A percentile compares a stretch with the other conserved stretches of the same genome.
Conservation (phyloP, 2,888 invertebrate genomes). For the Zootermopsis nevadensis region DNA sequence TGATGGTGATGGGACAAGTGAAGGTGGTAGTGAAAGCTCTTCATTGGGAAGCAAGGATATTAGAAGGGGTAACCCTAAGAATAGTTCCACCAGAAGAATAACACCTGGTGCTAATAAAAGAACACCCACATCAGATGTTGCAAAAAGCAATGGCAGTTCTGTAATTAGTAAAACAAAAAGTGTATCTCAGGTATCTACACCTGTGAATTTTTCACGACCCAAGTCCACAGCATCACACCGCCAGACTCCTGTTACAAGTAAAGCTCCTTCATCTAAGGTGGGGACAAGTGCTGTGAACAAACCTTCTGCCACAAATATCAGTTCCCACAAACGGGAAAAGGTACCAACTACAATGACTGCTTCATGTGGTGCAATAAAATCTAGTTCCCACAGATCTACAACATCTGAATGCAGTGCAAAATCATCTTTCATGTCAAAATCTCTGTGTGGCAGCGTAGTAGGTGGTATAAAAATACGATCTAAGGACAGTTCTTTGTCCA, state of each 20-base stretch:
- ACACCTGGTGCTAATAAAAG: slow-evolving; percentile 15
- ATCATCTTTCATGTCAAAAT: slow-evolving; percentile 20
- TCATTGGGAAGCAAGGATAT: slow-evolving; percentile 69
- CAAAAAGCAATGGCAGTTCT: slow-evolving; percentile 8
- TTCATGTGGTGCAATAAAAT: slow-evolving; percentile 13
- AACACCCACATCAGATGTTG: neutral
- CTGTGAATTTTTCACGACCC: neutral
- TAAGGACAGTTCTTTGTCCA: slow-evolving; percentile 22
- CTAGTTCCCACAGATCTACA: slow-evolving; percentile 1
- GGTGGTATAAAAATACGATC: slow-evolving; percentile 2
- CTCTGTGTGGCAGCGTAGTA: neutral
- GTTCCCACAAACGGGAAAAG: slow-evolving; percentile 3
- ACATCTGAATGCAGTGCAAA: neutral
- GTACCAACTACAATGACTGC: neutral
- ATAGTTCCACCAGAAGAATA: neutral
- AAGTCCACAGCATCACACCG: neutral
- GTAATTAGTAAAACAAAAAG: neutral
- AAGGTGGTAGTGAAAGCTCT: slow-evolving; percentile 83
- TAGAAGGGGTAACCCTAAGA: slow-evolving; percentile 49
- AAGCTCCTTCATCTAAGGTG: neutral
- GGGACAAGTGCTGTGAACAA: neutral
- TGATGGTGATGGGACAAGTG: slow-evolving; percentile 69
- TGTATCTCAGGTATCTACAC: neutral
- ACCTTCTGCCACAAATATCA: neutral
- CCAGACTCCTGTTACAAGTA: neutral